Conservation (phyloP, 1,140 invertebrate genomes). For the Bombus difficillimus region DNA sequence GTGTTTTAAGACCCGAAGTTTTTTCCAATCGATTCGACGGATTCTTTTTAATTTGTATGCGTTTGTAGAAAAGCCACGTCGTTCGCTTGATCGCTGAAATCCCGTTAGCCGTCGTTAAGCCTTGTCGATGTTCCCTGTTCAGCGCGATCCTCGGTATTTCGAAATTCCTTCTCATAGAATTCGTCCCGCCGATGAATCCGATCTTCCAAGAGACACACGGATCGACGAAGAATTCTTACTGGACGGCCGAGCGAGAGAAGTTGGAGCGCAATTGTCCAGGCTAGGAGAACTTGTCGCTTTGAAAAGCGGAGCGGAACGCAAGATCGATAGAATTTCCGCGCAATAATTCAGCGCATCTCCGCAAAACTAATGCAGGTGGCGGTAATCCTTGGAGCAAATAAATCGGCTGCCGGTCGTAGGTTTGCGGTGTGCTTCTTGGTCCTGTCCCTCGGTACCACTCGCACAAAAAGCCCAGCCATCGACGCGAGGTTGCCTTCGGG, state of each 20-base stretch:
- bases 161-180: background rate
- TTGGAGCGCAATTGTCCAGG: background rate
- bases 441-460: constrained; percentile 32
- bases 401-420: constrained; percentile 63
- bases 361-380: constrained; percentile 56
- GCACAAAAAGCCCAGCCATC: constrained; percentile 60
- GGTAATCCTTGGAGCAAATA: constrained; percentile 61
- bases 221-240: constrained; percentile 8
- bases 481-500: constrained; percentile 66
- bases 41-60: background rate
- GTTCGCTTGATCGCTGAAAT: background rate
- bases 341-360: constrained; percentile 73
- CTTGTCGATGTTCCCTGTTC: background rate
- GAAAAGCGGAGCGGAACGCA: constrained; percentile 1
- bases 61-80: background rate
- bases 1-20: too few relatives aligned
- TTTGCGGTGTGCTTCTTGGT: constrained; percentile 51
- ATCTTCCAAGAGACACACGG: background rate
- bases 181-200: background rate
- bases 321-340: constrained; percentile 24
- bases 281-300: background rate
- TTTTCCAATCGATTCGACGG: background rate
- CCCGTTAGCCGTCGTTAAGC: constrained; percentile 17
- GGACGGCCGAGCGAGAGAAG: background rate
- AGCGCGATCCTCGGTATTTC: background rate